Evolutionary conservation across 2,113 vertebrate species (phyloP), one percentile per base, ranked within the genome.

Genomic region (Hippopotamus amphibius): DNA sequence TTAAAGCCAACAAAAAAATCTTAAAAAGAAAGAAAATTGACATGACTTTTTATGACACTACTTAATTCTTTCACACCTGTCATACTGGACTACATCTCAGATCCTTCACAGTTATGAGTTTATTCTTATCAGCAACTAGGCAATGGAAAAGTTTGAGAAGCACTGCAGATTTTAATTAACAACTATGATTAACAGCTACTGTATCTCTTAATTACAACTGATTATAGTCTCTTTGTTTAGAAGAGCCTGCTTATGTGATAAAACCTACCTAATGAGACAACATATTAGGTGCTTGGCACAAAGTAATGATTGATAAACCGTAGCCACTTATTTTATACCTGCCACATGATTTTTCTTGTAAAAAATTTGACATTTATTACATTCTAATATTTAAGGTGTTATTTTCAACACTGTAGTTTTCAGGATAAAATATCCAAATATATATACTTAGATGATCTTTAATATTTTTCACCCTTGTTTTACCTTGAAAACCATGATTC

Each of bases 401-500:
- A 66, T 66, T 87, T 79, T 11, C 69, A 97, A 82, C 14, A 72
- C 16, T 72, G 16, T 14, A 86, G 28, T 63, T 74, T 95, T 91
- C 50, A 83, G 63, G n/a, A 65, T 11, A 88, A 55, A 93, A 87
- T 43, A 21, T 90, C 82, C 69, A 74, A 9, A 66, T 57, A 74
- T 72, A 50, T 13, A 50, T 82, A 61, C 12, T 61, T 13, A 28
- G 6, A 87, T 28, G 55, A 91, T 26, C 50, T 87, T 93, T 65
- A 87, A 59, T 50, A 92, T 10, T 48, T 53, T 93, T 97, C 37
- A 98, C 15, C 57, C 10, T 79, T 61, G 0, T 22, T 85, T 74
- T 65, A 95, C 96, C 72, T 97, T 61, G 48, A 95, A 53, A 97
- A 17, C 68, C 0, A 2, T 90, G 83, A 88, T 28, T 96, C 96